phyloP scores from a whole-genome alignment of 2,113 vertebrate genomes.

The Spheniscus mendiculus region DNA sequence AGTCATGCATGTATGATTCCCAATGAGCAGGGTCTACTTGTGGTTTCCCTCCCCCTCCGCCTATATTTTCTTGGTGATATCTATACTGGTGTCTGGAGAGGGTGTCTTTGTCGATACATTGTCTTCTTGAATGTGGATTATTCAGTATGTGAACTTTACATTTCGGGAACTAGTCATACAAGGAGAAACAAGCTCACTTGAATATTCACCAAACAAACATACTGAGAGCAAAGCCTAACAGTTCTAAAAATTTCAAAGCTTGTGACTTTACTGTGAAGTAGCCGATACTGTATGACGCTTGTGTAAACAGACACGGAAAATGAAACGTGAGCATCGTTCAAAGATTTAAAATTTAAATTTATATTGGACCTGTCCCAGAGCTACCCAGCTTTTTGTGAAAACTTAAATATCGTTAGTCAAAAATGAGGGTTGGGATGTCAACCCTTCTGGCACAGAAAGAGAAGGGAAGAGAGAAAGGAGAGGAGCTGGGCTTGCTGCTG shows the following conservation, averaged over 20 bases:
- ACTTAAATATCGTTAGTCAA: not conserved
- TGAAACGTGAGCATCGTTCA: not conserved
- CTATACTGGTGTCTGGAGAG: not conserved
- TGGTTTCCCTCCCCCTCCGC: not conserved
- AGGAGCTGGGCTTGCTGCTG: not conserved
- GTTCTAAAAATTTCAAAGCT: not conserved
- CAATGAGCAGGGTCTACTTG: not conserved
- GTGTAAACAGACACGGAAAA: not conserved
- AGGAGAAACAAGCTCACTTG: not conserved
- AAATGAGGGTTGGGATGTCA: not conserved
- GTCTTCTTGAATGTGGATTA: not conserved
- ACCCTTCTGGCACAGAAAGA: not conserved
- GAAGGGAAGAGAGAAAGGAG: not conserved
- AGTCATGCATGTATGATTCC: accelerated
- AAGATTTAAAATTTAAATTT: not conserved
- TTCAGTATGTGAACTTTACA: not conserved
- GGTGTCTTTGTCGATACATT: not conserved
- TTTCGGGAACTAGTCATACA: not conserved
- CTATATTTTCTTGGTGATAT: not conserved
- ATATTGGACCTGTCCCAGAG: not conserved
- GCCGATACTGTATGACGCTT: not conserved
- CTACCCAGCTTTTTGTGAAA: not conserved
- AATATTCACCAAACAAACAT: not conserved
- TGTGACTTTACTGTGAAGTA: not conserved
- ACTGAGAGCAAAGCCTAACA: not conserved